Evolutionary conservation across 2,888 invertebrate species (phyloP), one percentile per base, ranked within the genome.

Genomic region (Caenorhabditis sp.): DNA sequence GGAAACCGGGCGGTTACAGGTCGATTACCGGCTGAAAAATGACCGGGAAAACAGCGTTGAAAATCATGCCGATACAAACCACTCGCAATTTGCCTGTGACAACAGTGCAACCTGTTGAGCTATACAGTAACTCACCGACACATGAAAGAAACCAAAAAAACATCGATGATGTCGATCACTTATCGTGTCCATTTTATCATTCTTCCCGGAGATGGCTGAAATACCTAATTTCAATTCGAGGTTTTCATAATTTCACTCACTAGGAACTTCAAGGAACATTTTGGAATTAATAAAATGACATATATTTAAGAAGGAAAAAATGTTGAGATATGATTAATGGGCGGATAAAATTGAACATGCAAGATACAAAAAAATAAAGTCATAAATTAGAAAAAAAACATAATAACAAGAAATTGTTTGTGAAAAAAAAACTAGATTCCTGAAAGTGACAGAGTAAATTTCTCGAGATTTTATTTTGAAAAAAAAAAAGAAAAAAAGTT

Each of bases 171-270:
- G 68, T 65, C 68, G 67, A 52, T 72, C 67, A 59, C 60, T 62
- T 65, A 72, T 62, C 64, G 71, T 71, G 60, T 71, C 71, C 71
- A 71, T 71, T 25, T 67, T 71, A 59, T 71, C 71, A 71, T 71
- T 71, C 59, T 71, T 26, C 26, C 26, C 43, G 14, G 14, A 43
- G 17, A 43, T 17, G 12, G 43, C 43, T 43, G 43, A 43, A 43
- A 43, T 43, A 2, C 43, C 3, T 12, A 10, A 43, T 12, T 14
- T 43, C 14, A 36, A 36, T 36, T 36, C 10, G 36, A 36, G 5
- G 36, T n/a, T n/a, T n/a, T n/a, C n/a, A n/a, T 8, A 36, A 36
- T 8, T 5, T 36, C 10, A 43, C 43, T 43, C 17, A 43, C 43
- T 43, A 43, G 43, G 17, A 43, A 43, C 43, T 43, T 43, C 43